Percentiles rank a stretch among this genome's conserved stretches.
Evolutionary conservation across 2,888 invertebrate genomes (phyloP).

Genomic region (Ophraella communa): DNA sequence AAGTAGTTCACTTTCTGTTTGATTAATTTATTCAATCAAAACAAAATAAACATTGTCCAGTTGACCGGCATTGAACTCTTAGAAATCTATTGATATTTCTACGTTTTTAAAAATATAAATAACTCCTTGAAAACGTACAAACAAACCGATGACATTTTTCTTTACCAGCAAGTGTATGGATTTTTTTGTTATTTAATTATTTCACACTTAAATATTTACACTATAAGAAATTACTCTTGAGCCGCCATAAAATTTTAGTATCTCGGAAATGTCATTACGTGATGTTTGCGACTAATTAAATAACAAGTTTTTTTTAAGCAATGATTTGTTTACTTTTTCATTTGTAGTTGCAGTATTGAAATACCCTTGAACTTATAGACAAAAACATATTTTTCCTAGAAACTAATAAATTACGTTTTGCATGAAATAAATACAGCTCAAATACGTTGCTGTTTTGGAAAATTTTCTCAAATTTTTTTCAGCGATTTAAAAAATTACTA

Average conservation of each 20-base stretch:
- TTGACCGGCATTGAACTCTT: constrained; percentile 1
- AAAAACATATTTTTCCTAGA: no score
- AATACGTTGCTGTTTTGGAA: no score
- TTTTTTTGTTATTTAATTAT: background rate
- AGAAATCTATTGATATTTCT: background rate
- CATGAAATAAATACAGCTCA: background rate
- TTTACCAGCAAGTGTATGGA: background rate
- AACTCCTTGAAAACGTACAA: background rate
- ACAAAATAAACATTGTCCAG: background rate
- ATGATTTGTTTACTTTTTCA: background rate
- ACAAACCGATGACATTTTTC: background rate
- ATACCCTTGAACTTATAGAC: background rate
- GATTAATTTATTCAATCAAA: background rate
- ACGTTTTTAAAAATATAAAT: background rate
- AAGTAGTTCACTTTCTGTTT: no score
- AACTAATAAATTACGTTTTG: background rate
- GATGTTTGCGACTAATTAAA: background rate
- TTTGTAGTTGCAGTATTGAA: background rate
- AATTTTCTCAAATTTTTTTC: no score
- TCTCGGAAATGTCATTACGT: background rate
- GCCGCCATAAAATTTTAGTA: background rate
- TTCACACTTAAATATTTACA: background rate
- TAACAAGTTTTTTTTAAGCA: background rate
- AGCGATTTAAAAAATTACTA: no score
- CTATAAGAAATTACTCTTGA: background rate